phyloP scores from a whole-genome alignment of 2,888 invertebrate genomes.

The Monochamus alternatus region DNA sequence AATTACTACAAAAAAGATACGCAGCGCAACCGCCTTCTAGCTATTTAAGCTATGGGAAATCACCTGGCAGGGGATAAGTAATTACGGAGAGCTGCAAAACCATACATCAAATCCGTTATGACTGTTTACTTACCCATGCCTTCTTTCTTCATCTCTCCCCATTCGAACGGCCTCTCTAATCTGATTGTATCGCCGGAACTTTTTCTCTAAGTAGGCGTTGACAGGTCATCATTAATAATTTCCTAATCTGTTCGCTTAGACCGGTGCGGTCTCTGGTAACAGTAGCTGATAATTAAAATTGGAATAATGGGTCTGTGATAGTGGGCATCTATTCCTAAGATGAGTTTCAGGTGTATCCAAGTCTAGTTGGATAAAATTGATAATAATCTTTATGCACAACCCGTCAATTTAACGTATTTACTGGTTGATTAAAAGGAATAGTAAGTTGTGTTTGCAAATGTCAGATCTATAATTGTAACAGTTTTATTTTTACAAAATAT shows the following conservation, averaged over 20 bases:
- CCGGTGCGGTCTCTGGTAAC: slow-evolving; percentile 49
- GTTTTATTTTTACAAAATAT: no score
- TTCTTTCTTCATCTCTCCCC: slow-evolving; percentile 44
- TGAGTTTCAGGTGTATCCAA: no score
- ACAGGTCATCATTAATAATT: slow-evolving; percentile 62
- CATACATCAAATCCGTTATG: slow-evolving; percentile 56
- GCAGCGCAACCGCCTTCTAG: neutral
- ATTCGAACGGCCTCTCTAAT: slow-evolving; percentile 49
- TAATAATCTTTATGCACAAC: no score
- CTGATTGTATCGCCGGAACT: slow-evolving; percentile 58
- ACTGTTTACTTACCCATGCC: slow-evolving; percentile 48
- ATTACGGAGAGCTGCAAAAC: slow-evolving; percentile 49
- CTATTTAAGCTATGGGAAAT: slow-evolving; percentile 21
- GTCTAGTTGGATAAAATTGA: no score
- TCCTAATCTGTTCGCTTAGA: slow-evolving; percentile 51
- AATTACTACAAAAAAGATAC: neutral
- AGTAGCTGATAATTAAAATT: slow-evolving; percentile 50
- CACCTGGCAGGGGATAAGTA: slow-evolving; percentile 48
- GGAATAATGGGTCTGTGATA: slow-evolving; percentile 12
- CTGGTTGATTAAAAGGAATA: no score
- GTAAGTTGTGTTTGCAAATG: no score
- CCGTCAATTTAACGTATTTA: no score
- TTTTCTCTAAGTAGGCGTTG: slow-evolving; percentile 61
- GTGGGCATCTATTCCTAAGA: no score
- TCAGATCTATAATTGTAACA: no score